phyloP scores from a whole-genome alignment of 23 tunicate species.

The Styela plicata region DNA sequence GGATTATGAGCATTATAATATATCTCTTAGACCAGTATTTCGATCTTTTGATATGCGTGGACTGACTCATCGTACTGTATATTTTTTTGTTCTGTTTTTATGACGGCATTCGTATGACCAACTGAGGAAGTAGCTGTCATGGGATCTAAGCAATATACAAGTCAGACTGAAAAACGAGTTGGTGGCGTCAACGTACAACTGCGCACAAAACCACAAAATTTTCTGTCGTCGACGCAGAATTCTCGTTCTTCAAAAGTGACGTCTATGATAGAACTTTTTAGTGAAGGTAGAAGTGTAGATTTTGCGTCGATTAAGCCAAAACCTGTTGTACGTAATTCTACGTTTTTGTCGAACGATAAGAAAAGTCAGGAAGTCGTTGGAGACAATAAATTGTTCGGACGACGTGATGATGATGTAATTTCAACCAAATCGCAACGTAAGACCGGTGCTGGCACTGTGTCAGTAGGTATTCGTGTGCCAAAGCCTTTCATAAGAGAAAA shows the following conservation, averaged over 20 bases:
- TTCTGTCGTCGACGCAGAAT: not conserved
- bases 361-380: not conserved
- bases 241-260: constrained; percentile 19
- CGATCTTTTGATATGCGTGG: not conserved
- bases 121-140: not conserved
- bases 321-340: not conserved
- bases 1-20: too few relatives aligned
- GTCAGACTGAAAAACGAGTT: not conserved
- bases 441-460: not conserved
- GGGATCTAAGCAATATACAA: not conserved
- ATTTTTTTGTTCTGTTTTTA: too few relatives aligned
- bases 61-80: not conserved
- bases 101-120: not conserved
- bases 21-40: too few relatives aligned
- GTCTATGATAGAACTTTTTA: constrained; percentile 27
- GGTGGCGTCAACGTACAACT: not conserved
- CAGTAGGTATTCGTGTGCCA: not conserved
- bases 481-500: not conserved
- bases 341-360: not conserved
- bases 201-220: not conserved
- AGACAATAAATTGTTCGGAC: not conserved
- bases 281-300: not conserved
- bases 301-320: not conserved
- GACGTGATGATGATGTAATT: not conserved
- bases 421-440: not conserved